Conservation (phyloP, 1,140 invertebrate genomes). For the Meteorus sp. region DNA sequence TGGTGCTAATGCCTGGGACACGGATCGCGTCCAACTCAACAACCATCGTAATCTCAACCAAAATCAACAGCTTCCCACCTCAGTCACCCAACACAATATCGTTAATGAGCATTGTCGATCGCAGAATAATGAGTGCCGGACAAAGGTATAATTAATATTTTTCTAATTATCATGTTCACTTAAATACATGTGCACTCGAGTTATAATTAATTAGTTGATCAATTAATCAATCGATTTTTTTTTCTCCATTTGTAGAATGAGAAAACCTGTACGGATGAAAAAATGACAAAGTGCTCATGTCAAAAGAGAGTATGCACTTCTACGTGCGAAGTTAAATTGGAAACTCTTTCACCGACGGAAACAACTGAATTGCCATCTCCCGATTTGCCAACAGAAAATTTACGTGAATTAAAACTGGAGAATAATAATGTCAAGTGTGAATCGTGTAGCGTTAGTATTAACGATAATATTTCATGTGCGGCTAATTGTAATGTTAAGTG, state of each 20-base stretch:
- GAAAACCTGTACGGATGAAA: conserved; percentile 42
- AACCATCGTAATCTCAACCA: conserved; percentile 60
- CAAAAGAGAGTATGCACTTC: conserved; percentile 51
- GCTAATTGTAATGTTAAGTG: conserved; percentile 54
- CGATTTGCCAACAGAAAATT: conserved; percentile 36
- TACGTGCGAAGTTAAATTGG: conserved; percentile 54
- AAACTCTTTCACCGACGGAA: conserved; percentile 49
- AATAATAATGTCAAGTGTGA: conserved; percentile 58
- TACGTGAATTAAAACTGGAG: conserved; percentile 48
- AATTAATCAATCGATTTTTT: not conserved
- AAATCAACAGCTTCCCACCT: conserved; percentile 30
- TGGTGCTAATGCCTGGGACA: conserved; percentile 63
- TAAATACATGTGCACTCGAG: no score
- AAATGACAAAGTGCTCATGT: conserved; percentile 45
- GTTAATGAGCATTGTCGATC: conserved; percentile 41
- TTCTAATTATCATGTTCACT: no score
- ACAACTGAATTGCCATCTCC: conserved; percentile 36
- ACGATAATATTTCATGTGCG: conserved; percentile 45
- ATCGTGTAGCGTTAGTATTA: conserved; percentile 48
- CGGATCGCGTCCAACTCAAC: conserved; percentile 70
- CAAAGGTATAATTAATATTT: conserved; percentile 39
- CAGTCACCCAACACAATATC: conserved; percentile 42
- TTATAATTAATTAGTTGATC: not conserved
- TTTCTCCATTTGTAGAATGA: conserved; percentile 38
- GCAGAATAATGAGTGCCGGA: conserved; percentile 46